Percentiles rank a stretch among this genome's conserved stretches.
phyloP scores from a whole-genome alignment of 2,797 vertebrate species.

The Thamnophis elegans region DNA sequence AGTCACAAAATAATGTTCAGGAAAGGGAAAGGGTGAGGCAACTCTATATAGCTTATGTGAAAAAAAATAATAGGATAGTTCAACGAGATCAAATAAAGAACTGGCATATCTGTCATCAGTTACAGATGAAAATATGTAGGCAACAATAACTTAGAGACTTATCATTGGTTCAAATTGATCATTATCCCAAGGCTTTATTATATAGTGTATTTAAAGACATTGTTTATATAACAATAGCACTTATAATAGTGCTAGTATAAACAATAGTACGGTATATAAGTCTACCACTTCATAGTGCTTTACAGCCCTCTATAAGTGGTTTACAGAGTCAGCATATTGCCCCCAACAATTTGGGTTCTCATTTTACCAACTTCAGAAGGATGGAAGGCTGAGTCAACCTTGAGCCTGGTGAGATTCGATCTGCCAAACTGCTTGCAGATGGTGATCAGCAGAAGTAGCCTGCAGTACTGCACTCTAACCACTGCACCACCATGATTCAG shows the following conservation, averaged over 20 bases:
- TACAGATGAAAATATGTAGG: neutral
- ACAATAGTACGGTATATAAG: no score
- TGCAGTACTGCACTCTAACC: no score
- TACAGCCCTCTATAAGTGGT: no score
- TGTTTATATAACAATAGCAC: neutral
- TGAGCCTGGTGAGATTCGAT: no score
- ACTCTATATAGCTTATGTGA: neutral
- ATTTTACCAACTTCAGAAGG: no score
- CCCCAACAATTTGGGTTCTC: no score
- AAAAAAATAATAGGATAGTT: neutral
- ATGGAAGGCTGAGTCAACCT: no score
- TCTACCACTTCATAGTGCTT: no score
- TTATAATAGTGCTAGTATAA: no score
- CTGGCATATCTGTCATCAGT: neutral
- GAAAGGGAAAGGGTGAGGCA: neutral
- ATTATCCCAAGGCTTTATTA: neutral
- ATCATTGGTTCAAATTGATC: neutral
- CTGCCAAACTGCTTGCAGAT: no score
- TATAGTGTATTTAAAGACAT: neutral
- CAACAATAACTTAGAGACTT: neutral
- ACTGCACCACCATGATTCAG: fast-evolving
- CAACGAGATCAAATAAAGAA: neutral
- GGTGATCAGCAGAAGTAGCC: no score
- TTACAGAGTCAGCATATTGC: no score
- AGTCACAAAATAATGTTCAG: neutral